A percentile compares a stretch with the other conserved stretches of the same genome.
Evolutionary conservation across 2,113 vertebrate species (phyloP).

Genomic region (Lynx canadensis): DNA sequence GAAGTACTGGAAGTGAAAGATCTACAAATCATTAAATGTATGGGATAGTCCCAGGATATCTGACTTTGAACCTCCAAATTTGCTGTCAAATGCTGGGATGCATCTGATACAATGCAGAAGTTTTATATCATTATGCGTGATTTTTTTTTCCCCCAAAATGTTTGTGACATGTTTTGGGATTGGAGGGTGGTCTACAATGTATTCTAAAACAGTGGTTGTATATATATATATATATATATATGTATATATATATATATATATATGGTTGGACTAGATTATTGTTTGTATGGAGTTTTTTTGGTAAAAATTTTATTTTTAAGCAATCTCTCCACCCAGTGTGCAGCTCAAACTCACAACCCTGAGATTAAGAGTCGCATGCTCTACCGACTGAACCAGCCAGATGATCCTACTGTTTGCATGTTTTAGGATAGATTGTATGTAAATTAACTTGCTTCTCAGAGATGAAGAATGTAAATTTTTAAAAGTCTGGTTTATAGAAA

Average conservation of each 20-base stretch:
- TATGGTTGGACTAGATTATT: not conserved
- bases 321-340: not conserved
- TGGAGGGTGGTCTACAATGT: not conserved
- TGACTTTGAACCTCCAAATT: not conserved
- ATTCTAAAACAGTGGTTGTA: not conserved
- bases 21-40: not conserved
- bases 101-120: not conserved
- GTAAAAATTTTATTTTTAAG: not conserved
- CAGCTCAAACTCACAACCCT: not conserved
- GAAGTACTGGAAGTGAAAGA: not conserved
- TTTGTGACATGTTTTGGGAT: not conserved
- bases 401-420: not conserved
- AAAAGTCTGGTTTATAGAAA: not conserved
- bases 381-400: not conserved
- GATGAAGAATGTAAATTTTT: not conserved
- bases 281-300: not conserved
- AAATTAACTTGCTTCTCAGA: conserved; percentile 5
- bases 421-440: not conserved
- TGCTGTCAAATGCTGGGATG: not conserved
- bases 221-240: not conserved
- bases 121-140: not conserved
- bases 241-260: not conserved
- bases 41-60: not conserved
- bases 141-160: not conserved
- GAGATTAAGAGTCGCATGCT: not conserved